Evolutionary conservation across 2,113 vertebrate genomes (phyloP), one percentile per base, ranked within the genome.

Genomic region (Dipodomys ordii): DNA sequence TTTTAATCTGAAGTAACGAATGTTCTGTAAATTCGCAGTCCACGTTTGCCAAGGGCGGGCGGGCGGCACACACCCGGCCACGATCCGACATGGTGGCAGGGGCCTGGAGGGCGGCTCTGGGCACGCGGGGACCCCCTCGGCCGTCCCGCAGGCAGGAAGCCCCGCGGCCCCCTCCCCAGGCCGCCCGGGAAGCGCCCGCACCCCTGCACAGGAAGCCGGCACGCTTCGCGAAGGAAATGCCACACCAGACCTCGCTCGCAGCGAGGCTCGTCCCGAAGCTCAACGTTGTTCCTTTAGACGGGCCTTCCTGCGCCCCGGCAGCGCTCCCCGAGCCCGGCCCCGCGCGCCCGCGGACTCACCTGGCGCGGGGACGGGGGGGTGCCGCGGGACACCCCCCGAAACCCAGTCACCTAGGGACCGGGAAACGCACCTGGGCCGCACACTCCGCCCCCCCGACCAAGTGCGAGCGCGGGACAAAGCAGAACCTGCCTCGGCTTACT

Each of bases 211-310:
- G 98, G 98, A 98, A 98, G 98, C 94, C 64, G 89, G 94, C 90
- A 93, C 94, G 71, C 80, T 97, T 76, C 65, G 90, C 96, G 94
- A 95, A 98, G 98, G 98, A 98, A 98, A 98, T 98, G 84, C 98
- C 98, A 98, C 98, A 98, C 44, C 84, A 69, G 96, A 94, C 97
- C 98, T 97, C 98, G 97, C 97, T 71, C 92, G 73, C 49, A 95
- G 96, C 85, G 97, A 94, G 95, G 97, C 97, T 96, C 57, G 88
- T 93, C 96, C 93, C 93, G 15, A 49, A 32, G 78, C 18, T 60
- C 80, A 81, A 81, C 88, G 49, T 81, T 84, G 12, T 79, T 46
- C 39, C 39, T 39, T 39, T 6, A 39, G 39, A 71, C 0, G 3
- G 77, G 69, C 83, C 80, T 96, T 90, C 94, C 93, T 30, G 84